phyloP scores from a whole-genome alignment of 2,888 invertebrate genomes.

The Neoaliturus tenellus region DNA sequence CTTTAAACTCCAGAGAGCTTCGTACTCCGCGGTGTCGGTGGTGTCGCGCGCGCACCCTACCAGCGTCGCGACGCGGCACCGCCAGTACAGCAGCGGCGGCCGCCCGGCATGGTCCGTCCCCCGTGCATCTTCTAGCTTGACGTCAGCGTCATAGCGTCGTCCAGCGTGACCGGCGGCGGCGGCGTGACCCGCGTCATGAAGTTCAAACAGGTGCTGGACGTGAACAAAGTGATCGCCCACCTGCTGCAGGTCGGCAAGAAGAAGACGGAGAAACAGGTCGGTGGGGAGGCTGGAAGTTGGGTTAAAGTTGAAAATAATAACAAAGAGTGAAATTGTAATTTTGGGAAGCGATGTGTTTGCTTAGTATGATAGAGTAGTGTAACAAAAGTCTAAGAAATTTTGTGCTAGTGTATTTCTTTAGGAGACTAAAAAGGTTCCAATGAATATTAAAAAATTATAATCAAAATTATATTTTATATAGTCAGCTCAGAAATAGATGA shows the following conservation, averaged over 20 bases:
- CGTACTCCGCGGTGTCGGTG: not conserved
- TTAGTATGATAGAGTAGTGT: no score
- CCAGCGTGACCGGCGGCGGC: not conserved
- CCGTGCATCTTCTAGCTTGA: not conserved
- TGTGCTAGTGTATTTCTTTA: no score
- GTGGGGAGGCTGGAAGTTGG: not conserved
- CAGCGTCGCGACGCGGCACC: not conserved
- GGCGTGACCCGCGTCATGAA: constrained; percentile 58
- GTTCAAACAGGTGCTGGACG: constrained; percentile 65
- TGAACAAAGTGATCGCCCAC: constrained; percentile 67
- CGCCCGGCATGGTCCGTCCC: not conserved
- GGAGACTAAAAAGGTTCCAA: no score
- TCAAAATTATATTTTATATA: no score
- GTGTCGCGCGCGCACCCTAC: not conserved
- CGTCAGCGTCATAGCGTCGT: not conserved
- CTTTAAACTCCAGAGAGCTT: no score
- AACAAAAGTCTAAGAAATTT: no score
- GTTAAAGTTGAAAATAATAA: no score
- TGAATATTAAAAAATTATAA: no score
- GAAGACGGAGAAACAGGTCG: constrained; percentile 67
- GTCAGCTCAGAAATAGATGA: no score
- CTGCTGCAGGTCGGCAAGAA: constrained; percentile 67
- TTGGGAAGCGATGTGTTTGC: no score
- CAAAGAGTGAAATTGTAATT: no score
- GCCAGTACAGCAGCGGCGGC: not conserved